A percentile compares a stretch with the other conserved stretches of the same genome.
These are phyloP conservation scores for Poeciliopsis retropinna DNA, from an alignment of 2,113 vertebrate genomes.

Conservation along the genomic window DNA sequence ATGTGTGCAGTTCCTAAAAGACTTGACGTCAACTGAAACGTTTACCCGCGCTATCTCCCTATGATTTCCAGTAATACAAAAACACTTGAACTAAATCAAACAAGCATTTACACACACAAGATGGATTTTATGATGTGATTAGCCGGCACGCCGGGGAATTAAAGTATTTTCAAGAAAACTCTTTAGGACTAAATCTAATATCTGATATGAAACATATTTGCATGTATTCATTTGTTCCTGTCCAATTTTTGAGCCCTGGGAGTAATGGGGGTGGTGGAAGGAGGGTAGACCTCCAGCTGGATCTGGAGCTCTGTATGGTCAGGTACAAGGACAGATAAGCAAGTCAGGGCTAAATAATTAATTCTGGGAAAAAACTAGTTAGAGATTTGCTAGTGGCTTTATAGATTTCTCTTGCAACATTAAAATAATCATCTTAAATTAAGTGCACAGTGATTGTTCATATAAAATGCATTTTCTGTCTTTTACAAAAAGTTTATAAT, in stretches of 20 bases:
- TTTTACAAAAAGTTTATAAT: neutral
- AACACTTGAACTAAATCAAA: constrained; percentile 56
- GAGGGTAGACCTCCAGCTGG: neutral
- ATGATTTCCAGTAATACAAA: constrained; percentile 57
- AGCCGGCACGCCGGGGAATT: constrained; percentile 30
- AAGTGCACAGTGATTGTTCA: too few species aligned
- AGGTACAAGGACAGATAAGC: too few species aligned
- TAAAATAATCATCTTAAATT: neutral
- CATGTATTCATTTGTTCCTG: neutral
- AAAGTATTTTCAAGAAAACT: constrained; percentile 29
- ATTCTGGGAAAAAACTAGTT: neutral
- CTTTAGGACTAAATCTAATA: constrained; percentile 35
- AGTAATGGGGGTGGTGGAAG: neutral
- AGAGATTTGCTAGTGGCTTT: neutral
- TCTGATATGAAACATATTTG: constrained; percentile 55
- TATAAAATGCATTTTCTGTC: neutral
- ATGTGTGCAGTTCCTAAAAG: constrained; percentile 58
- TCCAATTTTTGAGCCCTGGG: neutral
- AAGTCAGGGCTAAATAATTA: neutral
- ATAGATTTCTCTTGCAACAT: neutral
- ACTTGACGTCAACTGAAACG: constrained; percentile 65
- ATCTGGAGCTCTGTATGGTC: neutral
- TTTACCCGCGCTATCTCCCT: constrained; percentile 56
- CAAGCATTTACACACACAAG: constrained; percentile 18
- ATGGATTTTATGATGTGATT: constrained; percentile 42